These are phyloP conservation scores for Drepanosiphum platanoidis DNA, from an alignment of 2,888 invertebrate species.

Conservation along the genomic window DNA sequence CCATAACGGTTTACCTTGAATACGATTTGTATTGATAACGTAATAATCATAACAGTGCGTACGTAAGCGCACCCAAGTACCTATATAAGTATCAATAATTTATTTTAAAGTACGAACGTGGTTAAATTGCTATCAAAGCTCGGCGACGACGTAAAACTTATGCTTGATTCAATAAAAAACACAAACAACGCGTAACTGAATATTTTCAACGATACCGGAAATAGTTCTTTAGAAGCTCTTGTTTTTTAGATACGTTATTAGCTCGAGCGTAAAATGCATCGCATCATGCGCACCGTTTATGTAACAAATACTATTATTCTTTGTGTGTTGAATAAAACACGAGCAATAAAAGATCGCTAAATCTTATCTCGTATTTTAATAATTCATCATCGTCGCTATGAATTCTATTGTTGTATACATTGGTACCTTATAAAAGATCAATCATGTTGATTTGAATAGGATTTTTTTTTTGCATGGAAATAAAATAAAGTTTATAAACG, in stretches of 20 bases:
- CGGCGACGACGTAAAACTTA: too few species aligned
- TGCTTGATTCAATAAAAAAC: neutral
- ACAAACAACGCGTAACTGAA: neutral
- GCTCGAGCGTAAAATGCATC: neutral
- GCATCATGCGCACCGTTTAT: neutral
- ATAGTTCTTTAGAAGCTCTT: neutral
- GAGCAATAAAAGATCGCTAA: neutral
- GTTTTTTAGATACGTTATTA: neutral
- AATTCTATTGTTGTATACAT: neutral
- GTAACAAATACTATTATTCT: neutral
- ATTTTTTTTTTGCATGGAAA: neutral
- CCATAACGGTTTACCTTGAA: neutral
- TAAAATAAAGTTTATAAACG: neutral
- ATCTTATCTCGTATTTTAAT: neutral
- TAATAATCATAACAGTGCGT: too few species aligned
- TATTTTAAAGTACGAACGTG: too few species aligned
- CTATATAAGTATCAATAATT: too few species aligned
- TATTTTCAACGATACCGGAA: neutral
- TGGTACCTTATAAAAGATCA: neutral
- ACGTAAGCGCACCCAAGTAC: too few species aligned
- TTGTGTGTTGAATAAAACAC: neutral
- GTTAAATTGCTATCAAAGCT: too few species aligned
- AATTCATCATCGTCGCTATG: too few species aligned
- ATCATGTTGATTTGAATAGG: neutral
- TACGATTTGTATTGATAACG: slow-evolving; percentile 4